These are phyloP conservation scores for Thymallus thymallus DNA, from an alignment of 2,113 vertebrate genomes.

Conservation along the genomic window DNA sequence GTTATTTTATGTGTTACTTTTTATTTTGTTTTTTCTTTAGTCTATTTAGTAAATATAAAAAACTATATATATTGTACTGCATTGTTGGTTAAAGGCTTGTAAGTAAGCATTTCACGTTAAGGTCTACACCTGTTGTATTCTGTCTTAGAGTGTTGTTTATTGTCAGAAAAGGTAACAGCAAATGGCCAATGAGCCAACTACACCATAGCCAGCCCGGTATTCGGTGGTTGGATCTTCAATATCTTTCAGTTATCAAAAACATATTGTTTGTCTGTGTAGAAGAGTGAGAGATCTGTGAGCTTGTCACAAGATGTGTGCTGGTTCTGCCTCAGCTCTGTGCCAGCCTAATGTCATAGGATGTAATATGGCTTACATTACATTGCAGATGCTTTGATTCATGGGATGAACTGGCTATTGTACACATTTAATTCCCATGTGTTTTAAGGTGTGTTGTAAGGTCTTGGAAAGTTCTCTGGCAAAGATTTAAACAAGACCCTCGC, in stretches of 20 bases:
- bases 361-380: slow-evolving; percentile 26
- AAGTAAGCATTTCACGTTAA: too few relatives aligned
- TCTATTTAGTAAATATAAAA: too few relatives aligned
- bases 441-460: slow-evolving; percentile 34
- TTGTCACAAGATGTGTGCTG: background rate
- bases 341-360: slow-evolving; percentile 4
- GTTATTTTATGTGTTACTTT: too few relatives aligned
- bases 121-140: too few relatives aligned
- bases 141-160: slow-evolving; percentile 40
- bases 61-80: too few relatives aligned
- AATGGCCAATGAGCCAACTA: slow-evolving; percentile 37
- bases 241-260: slow-evolving; percentile 42
- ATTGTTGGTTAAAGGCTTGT: too few relatives aligned
- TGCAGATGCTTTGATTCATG: slow-evolving; percentile 48
- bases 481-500: slow-evolving; percentile 39
- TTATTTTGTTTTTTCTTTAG: too few relatives aligned
- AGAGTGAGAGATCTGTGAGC: background rate
- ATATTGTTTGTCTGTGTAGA: slow-evolving; percentile 11
- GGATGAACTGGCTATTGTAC: slow-evolving; percentile 36
- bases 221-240: slow-evolving; percentile 34
- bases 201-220: slow-evolving; percentile 26
- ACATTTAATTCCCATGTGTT: slow-evolving; percentile 44
- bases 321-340: slow-evolving; percentile 18
- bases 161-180: slow-evolving; percentile 41
- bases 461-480: slow-evolving; percentile 33